These are phyloP conservation scores for Andricus curvator DNA, from an alignment of 2,888 invertebrate species.

Conservation along the genomic window DNA sequence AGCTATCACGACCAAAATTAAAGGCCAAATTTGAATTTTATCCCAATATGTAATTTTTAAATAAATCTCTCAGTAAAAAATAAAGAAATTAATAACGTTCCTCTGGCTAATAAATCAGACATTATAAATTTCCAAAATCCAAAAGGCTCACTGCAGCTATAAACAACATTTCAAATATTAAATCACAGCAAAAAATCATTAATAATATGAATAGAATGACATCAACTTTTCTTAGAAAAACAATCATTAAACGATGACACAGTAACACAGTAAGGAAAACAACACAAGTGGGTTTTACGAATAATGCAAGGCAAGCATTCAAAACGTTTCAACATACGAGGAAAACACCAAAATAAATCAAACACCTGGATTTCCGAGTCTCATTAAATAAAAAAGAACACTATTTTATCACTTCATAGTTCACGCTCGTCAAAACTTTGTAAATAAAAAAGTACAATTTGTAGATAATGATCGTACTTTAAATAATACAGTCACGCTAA, in stretches of 20 bases:
- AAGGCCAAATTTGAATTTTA: too few species aligned
- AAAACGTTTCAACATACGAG: not conserved
- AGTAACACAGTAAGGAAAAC: slow-evolving; percentile 3
- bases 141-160: too few species aligned
- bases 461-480: not conserved
- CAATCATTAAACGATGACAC: slow-evolving; percentile 15
- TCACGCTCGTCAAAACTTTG: not conserved
- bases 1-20: too few species aligned
- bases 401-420: not conserved
- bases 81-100: too few species aligned
- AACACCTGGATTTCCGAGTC: not conserved
- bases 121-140: too few species aligned
- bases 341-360: slow-evolving; percentile 3
- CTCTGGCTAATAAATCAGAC: too few species aligned
- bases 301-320: not conserved
- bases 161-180: not conserved
- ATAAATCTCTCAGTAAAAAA: too few species aligned
- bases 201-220: slow-evolving; percentile 11
- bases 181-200: not conserved
- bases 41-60: too few species aligned
- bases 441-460: not conserved
- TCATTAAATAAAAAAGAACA: not conserved
- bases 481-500: not conserved
- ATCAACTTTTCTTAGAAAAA: slow-evolving; percentile 28
- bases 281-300: not conserved